Base-by-base conservation (phyloP, 2,888 invertebrate genomes). In the Germaria angustata region DNA sequence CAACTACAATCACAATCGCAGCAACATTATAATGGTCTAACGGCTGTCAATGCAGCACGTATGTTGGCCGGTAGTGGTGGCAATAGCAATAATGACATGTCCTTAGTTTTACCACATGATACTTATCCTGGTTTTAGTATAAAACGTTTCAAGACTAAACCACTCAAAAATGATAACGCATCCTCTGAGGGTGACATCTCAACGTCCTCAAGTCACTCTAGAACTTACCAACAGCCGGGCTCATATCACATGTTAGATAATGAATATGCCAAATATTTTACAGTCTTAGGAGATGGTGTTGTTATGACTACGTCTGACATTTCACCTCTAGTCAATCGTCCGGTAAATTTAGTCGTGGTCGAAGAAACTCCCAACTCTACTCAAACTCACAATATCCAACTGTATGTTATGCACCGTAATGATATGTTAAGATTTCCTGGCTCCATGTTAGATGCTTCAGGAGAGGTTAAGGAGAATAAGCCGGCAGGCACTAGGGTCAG, bases 221-320 rank as follows among this genome's bases (percentile, higher is more conserved):
- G 41, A 39, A 15, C 55, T 28, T 71, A 65, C 8, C 72, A 72
- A 81, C 85, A 55, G 44, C 84, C 66, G 2, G 88, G 88, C 9
- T 93, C 93, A 84, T 95, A 93, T 89, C 93, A 93, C 84, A 92
- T 95, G 85, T 92, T 96, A 87, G 95, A 96, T 88, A 96, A 95
- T 63, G 96, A 95, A 84, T 96, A 94, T 90, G 95, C 95, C 57
- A 94, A 96, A 85, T 97, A 95, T 91, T 97, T 98, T 91, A 95
- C 97, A 9, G 95, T 97, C 85, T 93, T 97, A 76, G 95, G 95
- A 85, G 95, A 97, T 90, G 97, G 97, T 66, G 94, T 97, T 75
- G 94, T 98, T 76, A 98, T 97, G 97, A 97, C 97, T 55, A 97
- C 96, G 28, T 94, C 96, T 44, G 96, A 97, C 88, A 93, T 97